phyloP scores from a whole-genome alignment of 2,888 invertebrate genomes.

The Agrypnus murinus region DNA sequence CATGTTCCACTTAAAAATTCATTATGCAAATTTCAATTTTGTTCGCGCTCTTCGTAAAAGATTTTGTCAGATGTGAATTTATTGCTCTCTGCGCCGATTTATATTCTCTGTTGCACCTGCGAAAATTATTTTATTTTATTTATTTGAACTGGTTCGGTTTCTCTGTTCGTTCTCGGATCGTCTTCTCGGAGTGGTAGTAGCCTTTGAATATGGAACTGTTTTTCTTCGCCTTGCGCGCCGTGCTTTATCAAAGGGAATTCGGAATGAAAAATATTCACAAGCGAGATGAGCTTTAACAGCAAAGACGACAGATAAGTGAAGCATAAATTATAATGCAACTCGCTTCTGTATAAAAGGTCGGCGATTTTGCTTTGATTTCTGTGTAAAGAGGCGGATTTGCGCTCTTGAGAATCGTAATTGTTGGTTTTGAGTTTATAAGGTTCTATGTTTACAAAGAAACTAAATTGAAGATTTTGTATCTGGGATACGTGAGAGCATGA shows the following conservation, averaged over 20 bases:
- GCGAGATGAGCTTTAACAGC: slow-evolving; percentile 38
- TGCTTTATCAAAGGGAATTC: slow-evolving; percentile 37
- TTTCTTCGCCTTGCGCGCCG: slow-evolving; percentile 5
- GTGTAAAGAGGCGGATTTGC: slow-evolving; percentile 25
- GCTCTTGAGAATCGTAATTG: slow-evolving; percentile 10
- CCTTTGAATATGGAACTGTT: slow-evolving; percentile 25
- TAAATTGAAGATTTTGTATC: slow-evolving; percentile 25
- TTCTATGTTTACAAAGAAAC: slow-evolving; percentile 4
- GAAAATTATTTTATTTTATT: slow-evolving; percentile 30
- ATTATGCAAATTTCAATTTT: slow-evolving; percentile 33
- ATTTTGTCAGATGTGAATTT: slow-evolving; percentile 29
- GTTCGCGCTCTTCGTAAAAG: slow-evolving; percentile 32
- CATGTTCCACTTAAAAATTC: slow-evolving; percentile 32
- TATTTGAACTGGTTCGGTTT: slow-evolving; percentile 14
- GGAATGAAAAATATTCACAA: slow-evolving; percentile 35
- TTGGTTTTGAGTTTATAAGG: neutral
- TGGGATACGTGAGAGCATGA: neutral
- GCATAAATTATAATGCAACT: slow-evolving; percentile 39
- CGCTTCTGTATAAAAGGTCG: slow-evolving; percentile 33
- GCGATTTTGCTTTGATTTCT: slow-evolving; percentile 32
- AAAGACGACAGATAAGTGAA: slow-evolving; percentile 43
- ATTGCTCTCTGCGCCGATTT: slow-evolving; percentile 24
- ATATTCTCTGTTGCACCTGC: slow-evolving; percentile 28
- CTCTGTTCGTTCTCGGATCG: slow-evolving; percentile 11
- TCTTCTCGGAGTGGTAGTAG: neutral